Percentiles rank a stretch among this genome's conserved stretches.
These are phyloP conservation scores for Dryobotodes eremita DNA, from an alignment of 2,888 invertebrate genomes.

Conservation along the genomic window DNA sequence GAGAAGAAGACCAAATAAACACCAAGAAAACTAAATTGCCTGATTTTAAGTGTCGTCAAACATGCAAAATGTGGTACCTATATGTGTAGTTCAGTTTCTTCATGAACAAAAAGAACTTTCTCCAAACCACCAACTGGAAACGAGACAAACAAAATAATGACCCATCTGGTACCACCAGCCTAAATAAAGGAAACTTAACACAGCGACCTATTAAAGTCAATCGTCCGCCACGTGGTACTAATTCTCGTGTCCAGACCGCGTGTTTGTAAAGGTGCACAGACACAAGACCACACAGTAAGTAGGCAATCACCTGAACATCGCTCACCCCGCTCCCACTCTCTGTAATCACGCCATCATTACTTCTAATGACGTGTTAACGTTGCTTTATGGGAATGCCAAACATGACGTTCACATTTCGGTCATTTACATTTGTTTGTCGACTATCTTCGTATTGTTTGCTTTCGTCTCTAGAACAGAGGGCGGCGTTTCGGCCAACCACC, in stretches of 20 bases:
- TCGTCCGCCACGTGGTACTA: slow-evolving; percentile 80
- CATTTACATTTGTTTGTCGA: slow-evolving; percentile 91
- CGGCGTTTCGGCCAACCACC: slow-evolving; percentile 87
- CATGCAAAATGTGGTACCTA: background rate
- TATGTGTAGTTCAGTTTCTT: slow-evolving; percentile 1
- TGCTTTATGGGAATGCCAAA: slow-evolving; percentile 91
- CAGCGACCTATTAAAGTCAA: slow-evolving; percentile 70
- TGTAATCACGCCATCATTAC: slow-evolving; percentile 90
- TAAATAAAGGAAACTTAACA: slow-evolving; percentile 58
- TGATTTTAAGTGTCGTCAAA: background rate
- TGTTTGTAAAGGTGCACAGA: slow-evolving; percentile 83
- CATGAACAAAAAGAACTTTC: slow-evolving; percentile 33
- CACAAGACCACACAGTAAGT: slow-evolving; percentile 87
- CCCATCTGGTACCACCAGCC: slow-evolving; percentile 45
- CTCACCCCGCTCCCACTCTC: slow-evolving; percentile 84
- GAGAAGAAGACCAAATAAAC: background rate
- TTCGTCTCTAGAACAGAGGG: slow-evolving; percentile 90
- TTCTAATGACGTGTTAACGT: slow-evolving; percentile 91
- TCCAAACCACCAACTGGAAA: slow-evolving; percentile 35
- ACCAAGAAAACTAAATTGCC: background rate
- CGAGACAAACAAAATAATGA: slow-evolving; percentile 54
- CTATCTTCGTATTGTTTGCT: slow-evolving; percentile 88
- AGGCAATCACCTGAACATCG: slow-evolving; percentile 86
- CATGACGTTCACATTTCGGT: slow-evolving; percentile 91
- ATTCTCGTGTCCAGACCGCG: slow-evolving; percentile 75